Conservation (phyloP, 2,888 invertebrate genomes). For the Cordilura impudica region DNA sequence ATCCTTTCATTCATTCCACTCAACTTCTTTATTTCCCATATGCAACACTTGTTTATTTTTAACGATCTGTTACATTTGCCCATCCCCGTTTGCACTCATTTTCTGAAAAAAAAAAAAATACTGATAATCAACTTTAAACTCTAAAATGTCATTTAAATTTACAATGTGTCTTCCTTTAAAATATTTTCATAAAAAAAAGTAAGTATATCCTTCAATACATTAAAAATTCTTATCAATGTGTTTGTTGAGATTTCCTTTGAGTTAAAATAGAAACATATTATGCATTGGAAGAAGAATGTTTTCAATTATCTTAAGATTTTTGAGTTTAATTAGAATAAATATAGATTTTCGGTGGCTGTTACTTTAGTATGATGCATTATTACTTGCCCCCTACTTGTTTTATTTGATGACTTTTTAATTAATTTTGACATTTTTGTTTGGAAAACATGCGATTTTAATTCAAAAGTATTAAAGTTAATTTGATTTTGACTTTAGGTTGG, state of each 20-base stretch:
- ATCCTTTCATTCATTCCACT: neutral
- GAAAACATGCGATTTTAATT: conserved; percentile 45
- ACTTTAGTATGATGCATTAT: conserved; percentile 7
- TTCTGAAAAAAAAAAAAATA: neutral
- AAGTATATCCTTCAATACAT: conserved; percentile 43
- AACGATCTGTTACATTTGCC: conserved; percentile 70
- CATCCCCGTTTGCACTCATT: conserved; percentile 50
- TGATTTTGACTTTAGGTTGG: conserved; percentile 5
- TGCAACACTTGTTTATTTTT: conserved; percentile 63
- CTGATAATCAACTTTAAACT: conserved; percentile 5
- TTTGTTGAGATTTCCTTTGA: conserved; percentile 65
- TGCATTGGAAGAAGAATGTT: conserved; percentile 49
- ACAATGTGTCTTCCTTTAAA: conserved; percentile 21
- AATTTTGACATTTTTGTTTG: conserved; percentile 23
- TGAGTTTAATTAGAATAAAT: conserved; percentile 5
- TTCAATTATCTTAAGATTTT: conserved; percentile 45
- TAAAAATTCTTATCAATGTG: conserved; percentile 54
- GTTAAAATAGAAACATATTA: neutral
- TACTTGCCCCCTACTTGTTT: neutral
- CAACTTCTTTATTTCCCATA: conserved; percentile 14
- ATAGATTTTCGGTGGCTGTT: neutral
- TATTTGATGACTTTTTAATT: conserved; percentile 48
- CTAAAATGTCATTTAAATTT: conserved; percentile 48
- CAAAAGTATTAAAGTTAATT: conserved; percentile 41
- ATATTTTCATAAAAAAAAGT: neutral